phyloP scores from a whole-genome alignment of 2,797 vertebrate species.

The Melanotaenia boesemani region DNA sequence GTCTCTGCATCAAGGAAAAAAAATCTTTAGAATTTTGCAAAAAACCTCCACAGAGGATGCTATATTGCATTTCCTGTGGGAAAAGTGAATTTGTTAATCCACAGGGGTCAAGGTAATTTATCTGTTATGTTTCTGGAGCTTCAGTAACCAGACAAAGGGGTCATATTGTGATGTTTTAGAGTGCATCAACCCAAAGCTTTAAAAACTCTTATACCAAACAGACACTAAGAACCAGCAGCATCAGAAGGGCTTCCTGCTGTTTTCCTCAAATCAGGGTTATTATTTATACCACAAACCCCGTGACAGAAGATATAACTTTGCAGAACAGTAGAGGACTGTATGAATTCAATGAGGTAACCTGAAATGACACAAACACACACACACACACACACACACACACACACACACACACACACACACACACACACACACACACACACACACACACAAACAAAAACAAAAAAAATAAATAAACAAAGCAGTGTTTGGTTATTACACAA shows the following conservation, averaged over 20 bases:
- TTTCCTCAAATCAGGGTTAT: background rate
- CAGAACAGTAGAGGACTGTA: background rate
- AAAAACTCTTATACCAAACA: background rate
- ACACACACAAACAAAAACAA: too few species aligned
- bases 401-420: too few species aligned
- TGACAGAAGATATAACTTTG: background rate
- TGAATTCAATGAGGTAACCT: background rate
- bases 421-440: too few species aligned
- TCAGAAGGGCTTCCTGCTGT: background rate
- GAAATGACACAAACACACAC: background rate
- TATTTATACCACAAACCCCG: background rate
- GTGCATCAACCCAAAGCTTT: background rate
- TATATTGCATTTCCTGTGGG: slow-evolving; percentile 2
- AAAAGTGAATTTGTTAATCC: background rate
- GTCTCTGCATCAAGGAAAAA: background rate
- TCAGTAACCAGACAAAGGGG: background rate
- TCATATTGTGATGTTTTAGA: background rate
- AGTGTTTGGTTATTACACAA: background rate
- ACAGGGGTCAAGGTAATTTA: slow-evolving; percentile 4
- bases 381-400: too few species aligned
- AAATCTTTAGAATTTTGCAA: background rate
- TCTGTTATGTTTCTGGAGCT: background rate
- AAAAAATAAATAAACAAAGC: background rate
- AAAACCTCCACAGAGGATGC: background rate
- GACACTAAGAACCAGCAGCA: background rate